Evolutionary conservation across 2,797 vertebrate species (phyloP).

Genomic region (Paratrypauchen microcephalus): DNA sequence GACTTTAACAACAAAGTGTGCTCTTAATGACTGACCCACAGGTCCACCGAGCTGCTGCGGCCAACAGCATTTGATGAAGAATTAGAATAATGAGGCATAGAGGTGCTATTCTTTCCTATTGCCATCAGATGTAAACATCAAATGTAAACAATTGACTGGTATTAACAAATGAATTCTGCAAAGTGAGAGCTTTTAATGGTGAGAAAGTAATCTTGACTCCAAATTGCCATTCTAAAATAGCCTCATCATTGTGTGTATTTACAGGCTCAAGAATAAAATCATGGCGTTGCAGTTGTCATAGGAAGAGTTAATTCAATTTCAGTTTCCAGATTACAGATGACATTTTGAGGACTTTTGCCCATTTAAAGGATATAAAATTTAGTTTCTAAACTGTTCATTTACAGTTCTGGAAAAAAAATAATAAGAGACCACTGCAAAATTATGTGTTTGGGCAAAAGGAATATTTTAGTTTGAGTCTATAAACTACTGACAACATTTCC

Average conservation of each 20-base stretch:
- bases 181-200: background rate
- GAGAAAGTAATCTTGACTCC: background rate
- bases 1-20: conserved; percentile 7
- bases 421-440: too few relatives aligned
- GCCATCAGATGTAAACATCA: background rate
- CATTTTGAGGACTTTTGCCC: too few relatives aligned
- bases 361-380: too few relatives aligned
- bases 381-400: too few relatives aligned
- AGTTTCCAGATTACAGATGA: too few relatives aligned
- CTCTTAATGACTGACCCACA: conserved; percentile 4
- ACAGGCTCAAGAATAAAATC: background rate
- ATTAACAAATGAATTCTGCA: background rate
- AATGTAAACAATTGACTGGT: background rate
- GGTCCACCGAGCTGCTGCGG: background rate
- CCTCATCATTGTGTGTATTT: background rate
- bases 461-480: too few relatives aligned
- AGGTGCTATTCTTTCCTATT: background rate
- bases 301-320: too few relatives aligned
- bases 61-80: conserved; percentile 2
- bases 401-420: too few relatives aligned
- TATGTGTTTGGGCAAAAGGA: too few relatives aligned
- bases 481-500: too few relatives aligned
- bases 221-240: background rate
- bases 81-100: background rate
- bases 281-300: background rate